A percentile compares a stretch with the other conserved stretches of the same genome.
Conservation (phyloP, 2,888 invertebrate species). For the Ophion obscuratus region DNA sequence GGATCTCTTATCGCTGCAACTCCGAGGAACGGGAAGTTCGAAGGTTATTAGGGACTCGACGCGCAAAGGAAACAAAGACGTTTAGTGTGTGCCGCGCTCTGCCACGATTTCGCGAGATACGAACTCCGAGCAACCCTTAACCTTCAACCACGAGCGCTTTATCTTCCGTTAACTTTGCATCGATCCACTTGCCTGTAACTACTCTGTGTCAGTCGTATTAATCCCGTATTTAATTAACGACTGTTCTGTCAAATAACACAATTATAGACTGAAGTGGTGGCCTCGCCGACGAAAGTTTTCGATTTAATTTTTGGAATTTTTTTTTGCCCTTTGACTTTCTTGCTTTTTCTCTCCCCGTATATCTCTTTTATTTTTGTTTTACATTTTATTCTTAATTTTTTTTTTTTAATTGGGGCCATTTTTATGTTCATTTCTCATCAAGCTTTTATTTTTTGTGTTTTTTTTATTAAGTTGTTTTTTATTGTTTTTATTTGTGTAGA, state of each 20-base stretch:
- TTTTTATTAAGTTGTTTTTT: no score
- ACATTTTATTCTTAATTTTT: no score
- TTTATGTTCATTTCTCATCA: no score
- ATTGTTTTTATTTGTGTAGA: background rate
- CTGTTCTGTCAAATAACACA: background rate
- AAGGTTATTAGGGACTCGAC: background rate
- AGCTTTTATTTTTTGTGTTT: no score
- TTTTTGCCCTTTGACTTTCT: background rate
- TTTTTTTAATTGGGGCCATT: no score
- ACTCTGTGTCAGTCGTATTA: conserved; percentile 1
- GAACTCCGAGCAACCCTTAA: background rate
- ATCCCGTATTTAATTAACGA: conserved; percentile 7
- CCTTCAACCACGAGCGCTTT: conserved; percentile 6
- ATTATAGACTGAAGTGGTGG: background rate
- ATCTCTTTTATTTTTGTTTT: no score
- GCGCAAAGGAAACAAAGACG: background rate
- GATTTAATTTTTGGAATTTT: background rate
- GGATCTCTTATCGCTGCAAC: background rate
- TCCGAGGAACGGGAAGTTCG: background rate
- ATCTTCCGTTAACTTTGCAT: background rate
- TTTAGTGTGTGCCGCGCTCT: background rate
- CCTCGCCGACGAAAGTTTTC: background rate
- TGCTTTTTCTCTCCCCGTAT: background rate
- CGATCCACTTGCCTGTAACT: background rate
- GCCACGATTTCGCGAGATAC: conserved; percentile 2